Evolutionary conservation across 1,140 invertebrate species (phyloP), one percentile per base, ranked within the genome.

Genomic region (Rhynchophorus ferrugineus): DNA sequence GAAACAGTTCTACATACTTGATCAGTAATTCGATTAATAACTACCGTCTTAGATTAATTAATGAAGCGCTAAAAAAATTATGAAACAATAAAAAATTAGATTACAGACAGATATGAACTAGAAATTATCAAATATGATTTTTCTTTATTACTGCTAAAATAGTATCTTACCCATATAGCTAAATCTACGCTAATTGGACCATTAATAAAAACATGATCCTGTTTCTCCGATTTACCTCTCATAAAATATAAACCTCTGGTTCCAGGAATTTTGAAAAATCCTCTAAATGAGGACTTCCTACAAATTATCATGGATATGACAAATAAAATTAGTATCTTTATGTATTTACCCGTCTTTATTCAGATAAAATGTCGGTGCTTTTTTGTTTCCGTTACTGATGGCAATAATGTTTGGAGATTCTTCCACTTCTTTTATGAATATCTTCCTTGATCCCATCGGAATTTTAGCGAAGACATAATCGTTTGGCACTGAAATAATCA

Each of bases 301-400:
- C 24, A 11, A 29, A 29, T 29, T 29, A n/a, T n/a, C n/a, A n/a
- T n/a, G n/a, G n/a, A n/a, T n/a, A n/a, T n/a, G n/a, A n/a, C n/a
- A n/a, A n/a, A n/a, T n/a, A n/a, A n/a, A n/a, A 29, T 29, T 29
- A 11, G 11, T 29, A 29, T 17, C 3, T 17, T n/a, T 9, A 45
- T n/a, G 36, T 6, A 56, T 69, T 67, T 66, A 75, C 73, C 63
- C 60, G 20, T 67, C 41, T 17, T 54, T 68, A 57, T 75, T 76
- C 8, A 76, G 44, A 39, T 68, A 74, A 57, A 68, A 72, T 5
- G 36, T 61, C 11, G 24, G 24, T 29, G 5, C 24, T n/a, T 67
- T 58, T 3, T 51, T 54, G 6, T 66, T 64, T 44, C 61, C 57
- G 2, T 62, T 53, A 21, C 60, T 66, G 7, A 54, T 43, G 3